Evolutionary conservation across 2,888 invertebrate genomes (phyloP), one percentile per base, ranked within the genome.

Genomic region (Mycalesis mineus): DNA sequence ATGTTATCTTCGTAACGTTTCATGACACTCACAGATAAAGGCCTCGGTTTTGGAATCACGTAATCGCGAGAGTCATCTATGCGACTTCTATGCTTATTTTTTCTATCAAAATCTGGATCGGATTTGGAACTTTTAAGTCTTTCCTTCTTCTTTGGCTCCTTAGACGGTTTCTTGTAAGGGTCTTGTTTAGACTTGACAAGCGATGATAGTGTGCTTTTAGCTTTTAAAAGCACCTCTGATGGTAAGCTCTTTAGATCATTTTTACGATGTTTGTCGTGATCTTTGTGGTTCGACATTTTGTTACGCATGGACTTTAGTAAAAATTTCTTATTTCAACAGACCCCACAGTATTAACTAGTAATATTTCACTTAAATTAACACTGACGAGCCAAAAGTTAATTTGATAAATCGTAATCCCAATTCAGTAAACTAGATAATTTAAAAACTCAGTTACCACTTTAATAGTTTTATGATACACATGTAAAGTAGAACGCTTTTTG

Each of bases 231-330:
- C 0, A 91, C 90, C 70, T 89, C 90, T 6, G 83, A 76, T 0
- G 90, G 89, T 40, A 90, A 70, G 60, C 78, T 91, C 67, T 90
- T 90, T 40, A 91, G 80, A 68, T 91, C 80, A 75, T 85, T 78
- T 65, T 79, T 72, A 65, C 79, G 73, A 64, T 79, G 82, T 74
- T 90, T 89, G 48, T 70, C 76, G 31, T 57, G 51, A 44, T 90
- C 83, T 68, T 86, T 88, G 62, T 82, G 77, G 45, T 79, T 83
- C 59, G 90, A 89, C 80, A 89, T 88, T 69, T 77, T 63, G 36
- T 37, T 48, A 44, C 55, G 44, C 79, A 76, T 75, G 64, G 64
- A 40, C 54, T 58, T 60, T 60, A 48, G 44, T 7, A 6, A 33
- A 9, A 6, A 33, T 7, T 11, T 7, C 7, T 1, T 33, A 33